phyloP scores from a whole-genome alignment of 2,113 vertebrate genomes.

The Orycteropus afer region DNA sequence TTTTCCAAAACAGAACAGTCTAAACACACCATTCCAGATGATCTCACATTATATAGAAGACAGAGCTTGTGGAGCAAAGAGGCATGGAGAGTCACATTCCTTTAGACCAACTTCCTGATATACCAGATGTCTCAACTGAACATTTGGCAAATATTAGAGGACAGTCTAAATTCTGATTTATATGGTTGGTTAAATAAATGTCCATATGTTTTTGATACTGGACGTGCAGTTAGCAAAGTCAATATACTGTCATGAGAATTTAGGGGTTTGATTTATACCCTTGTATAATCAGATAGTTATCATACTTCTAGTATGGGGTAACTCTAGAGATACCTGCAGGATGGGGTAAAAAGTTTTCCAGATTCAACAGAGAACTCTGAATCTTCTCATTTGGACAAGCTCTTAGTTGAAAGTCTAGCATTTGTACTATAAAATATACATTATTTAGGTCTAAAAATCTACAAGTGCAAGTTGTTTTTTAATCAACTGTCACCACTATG shows the following conservation, averaged over 20 bases:
- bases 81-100: background rate
- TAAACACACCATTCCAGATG: background rate
- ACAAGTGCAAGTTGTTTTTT: conserved; percentile 17
- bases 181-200: conserved; percentile 17
- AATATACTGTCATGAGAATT: conserved; percentile 27
- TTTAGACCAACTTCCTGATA: conserved; percentile 18
- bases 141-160: conserved; percentile 53
- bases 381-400: conserved; percentile 8
- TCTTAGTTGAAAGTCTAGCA: background rate
- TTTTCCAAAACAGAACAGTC: background rate
- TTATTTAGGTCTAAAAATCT: background rate
- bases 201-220: conserved; percentile 64
- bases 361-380: conserved; percentile 31
- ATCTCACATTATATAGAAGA: background rate
- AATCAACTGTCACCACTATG: background rate
- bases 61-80: background rate
- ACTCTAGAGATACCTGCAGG: background rate
- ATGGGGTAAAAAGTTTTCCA: background rate
- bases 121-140: conserved; percentile 52
- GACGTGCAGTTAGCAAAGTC: conserved; percentile 40
- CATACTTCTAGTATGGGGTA: background rate
- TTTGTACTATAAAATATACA: background rate
- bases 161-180: conserved; percentile 35
- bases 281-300: background rate
- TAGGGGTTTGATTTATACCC: conserved; percentile 51